Evolutionary conservation across 1,140 invertebrate species (phyloP), one percentile per base, ranked within the genome.

Genomic region (Drosophila seguyi): DNA sequence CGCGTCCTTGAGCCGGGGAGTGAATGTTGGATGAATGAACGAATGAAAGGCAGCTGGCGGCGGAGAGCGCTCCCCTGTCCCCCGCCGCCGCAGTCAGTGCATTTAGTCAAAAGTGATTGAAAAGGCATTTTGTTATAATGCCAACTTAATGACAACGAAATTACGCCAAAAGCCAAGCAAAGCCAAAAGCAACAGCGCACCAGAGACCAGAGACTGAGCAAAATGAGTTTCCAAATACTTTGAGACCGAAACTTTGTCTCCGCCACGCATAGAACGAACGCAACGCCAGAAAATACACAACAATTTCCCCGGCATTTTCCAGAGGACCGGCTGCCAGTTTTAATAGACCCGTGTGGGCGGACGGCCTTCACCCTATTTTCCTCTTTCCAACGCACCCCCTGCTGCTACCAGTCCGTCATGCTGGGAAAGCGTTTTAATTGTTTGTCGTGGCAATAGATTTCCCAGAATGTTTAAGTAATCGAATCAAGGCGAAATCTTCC

Each of bases 71-170:
- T 57, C 48, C 25, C 45, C 14, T 14, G 4, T 3, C 25, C 18
- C 29, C 25, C 50, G 13, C 8, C 61, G 55, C 42, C 20, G 42
- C 45, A 63, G 78, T 50, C 75, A 84, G 61, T 88, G 85, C 85
- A 88, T 90, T 88, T 88, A 88, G 85, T 88, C 85, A 90, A 88
- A 90, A 90, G 85, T 90, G 85, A 90, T 90, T 90, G 85, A 90
- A 90, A 90, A 90, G 85, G 85, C 85, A 90, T 90, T 90, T 90
- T 90, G 85, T 90, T 90, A 90, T 90, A 90, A 90, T 90, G 85
- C 85, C 85, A 90, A 90, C 85, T 88, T 88, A 88, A 88, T 88
- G 85, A 88, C 85, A 90, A 90, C 85, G 85, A 90, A 88, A 88
- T 88, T 88, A 90, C 85, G 81, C 73, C 85, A 88, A 77, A 84